Conservation (phyloP, 2,888 invertebrate species). For the Cloeon dipterum region DNA sequence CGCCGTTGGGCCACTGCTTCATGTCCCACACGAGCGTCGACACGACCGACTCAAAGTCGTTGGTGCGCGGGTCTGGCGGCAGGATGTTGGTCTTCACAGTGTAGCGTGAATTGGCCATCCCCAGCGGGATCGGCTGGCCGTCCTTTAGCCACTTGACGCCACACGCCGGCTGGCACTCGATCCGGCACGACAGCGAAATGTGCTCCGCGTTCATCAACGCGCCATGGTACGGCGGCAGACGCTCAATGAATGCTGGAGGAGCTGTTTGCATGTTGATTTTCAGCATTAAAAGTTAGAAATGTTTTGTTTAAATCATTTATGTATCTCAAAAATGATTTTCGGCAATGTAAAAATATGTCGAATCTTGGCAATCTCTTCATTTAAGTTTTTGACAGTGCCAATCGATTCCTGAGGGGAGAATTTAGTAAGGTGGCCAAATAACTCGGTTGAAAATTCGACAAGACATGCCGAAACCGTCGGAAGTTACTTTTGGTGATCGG, state of each 20-base stretch:
- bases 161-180: slow-evolving; percentile 75
- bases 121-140: slow-evolving; percentile 36
- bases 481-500: too few species aligned
- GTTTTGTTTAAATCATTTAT: not conserved
- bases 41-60: slow-evolving; percentile 71
- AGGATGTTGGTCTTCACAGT: slow-evolving; percentile 40
- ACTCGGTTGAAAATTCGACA: too few species aligned
- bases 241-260: slow-evolving; percentile 68
- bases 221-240: slow-evolving; percentile 41
- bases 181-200: slow-evolving; percentile 53
- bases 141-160: slow-evolving; percentile 68
- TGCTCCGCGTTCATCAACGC: slow-evolving; percentile 32
- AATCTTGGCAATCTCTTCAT: too few species aligned
- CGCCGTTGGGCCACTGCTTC: slow-evolving; percentile 56
- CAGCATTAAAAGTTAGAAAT: too few species aligned
- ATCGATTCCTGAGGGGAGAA: too few species aligned
- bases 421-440: too few species aligned
- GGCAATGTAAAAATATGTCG: too few species aligned
- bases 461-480: too few species aligned
- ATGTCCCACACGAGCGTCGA: slow-evolving; percentile 80
- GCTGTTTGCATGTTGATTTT: too few species aligned
- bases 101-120: slow-evolving; percentile 21
- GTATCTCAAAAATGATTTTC: too few species aligned
- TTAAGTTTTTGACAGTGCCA: too few species aligned
- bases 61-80: slow-evolving; percentile 50